These are phyloP conservation scores for Austrofundulus limnaeus DNA, from an alignment of 2,113 vertebrate genomes.

Conservation along the genomic window DNA sequence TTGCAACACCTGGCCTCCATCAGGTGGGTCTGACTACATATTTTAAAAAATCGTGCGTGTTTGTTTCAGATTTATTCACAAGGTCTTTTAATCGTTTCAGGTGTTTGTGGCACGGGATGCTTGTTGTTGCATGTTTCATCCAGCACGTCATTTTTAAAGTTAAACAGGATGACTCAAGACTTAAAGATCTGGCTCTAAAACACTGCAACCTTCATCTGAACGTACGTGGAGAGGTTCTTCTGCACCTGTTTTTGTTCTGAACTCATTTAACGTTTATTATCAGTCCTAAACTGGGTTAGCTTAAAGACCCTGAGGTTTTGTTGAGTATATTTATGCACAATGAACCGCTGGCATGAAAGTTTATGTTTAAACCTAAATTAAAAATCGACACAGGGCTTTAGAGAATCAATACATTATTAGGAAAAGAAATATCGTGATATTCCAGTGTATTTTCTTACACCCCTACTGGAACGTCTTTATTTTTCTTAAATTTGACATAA, in stretches of 20 bases:
- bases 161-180: constrained; percentile 11
- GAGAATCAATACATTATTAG: no score
- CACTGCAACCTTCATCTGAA: constrained; percentile 69
- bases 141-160: constrained; percentile 68
- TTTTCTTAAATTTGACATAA: no score
- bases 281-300: background rate
- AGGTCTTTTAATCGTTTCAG: constrained; percentile 25
- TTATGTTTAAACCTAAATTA: no score
- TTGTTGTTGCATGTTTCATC: constrained; percentile 71
- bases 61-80: background rate
- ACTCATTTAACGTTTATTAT: background rate
- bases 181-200: constrained; percentile 62
- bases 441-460: no score
- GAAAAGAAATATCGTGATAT: no score
- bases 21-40: constrained; percentile 49
- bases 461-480: no score
- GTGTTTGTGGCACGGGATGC: constrained; percentile 67
- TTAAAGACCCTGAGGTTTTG: background rate
- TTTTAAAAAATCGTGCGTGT: no score
- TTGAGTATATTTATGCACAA: no score
- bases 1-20: constrained; percentile 65
- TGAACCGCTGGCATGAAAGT: no score
- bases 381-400: no score
- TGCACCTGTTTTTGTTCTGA: background rate
- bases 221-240: constrained; percentile 41